phyloP scores from a whole-genome alignment of 2,797 vertebrate species.

The Myripristis murdjan region DNA sequence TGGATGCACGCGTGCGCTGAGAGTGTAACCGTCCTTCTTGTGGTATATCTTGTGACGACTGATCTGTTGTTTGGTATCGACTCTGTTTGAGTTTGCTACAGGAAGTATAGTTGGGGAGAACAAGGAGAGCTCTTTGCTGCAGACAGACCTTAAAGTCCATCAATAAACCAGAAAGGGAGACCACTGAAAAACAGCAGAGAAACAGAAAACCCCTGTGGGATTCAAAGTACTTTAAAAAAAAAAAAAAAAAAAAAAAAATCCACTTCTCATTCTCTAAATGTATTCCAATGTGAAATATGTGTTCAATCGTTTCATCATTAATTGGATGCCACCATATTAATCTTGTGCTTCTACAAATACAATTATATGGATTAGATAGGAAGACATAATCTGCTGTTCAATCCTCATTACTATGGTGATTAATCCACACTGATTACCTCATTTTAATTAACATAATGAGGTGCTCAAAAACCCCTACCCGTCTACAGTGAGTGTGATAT shows the following conservation, averaged over 20 bases:
- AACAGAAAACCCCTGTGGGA: conserved; percentile 26
- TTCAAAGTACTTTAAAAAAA: conserved; percentile 33
- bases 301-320: conserved; percentile 66
- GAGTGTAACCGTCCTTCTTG: conserved; percentile 56
- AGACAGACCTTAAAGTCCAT: conserved; percentile 63
- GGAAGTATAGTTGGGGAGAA: conserved; percentile 69
- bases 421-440: conserved; percentile 82
- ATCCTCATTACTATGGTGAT: conserved; percentile 80
- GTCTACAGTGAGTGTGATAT: conserved; percentile 59
- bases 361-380: conserved; percentile 81
- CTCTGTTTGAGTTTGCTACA: conserved; percentile 56
- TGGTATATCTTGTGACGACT: conserved; percentile 48
- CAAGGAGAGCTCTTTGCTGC: conserved; percentile 44
- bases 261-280: conserved; percentile 20
- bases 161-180: conserved; percentile 61
- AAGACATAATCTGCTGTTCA: conserved; percentile 79
- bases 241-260: conserved; percentile 32
- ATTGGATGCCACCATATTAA: conserved; percentile 69
- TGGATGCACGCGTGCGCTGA: conserved; percentile 32
- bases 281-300: conserved; percentile 36
- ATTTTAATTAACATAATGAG: conserved; percentile 84
- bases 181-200: conserved; percentile 33
- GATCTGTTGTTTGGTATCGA: conserved; percentile 62
- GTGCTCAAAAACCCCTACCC: conserved; percentile 58
- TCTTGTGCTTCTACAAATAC: conserved; percentile 79